A percentile compares a stretch with the other conserved stretches of the same genome.
Evolutionary conservation across 2,888 invertebrate genomes (phyloP).

Genomic region (Eupeodes luniger): DNA sequence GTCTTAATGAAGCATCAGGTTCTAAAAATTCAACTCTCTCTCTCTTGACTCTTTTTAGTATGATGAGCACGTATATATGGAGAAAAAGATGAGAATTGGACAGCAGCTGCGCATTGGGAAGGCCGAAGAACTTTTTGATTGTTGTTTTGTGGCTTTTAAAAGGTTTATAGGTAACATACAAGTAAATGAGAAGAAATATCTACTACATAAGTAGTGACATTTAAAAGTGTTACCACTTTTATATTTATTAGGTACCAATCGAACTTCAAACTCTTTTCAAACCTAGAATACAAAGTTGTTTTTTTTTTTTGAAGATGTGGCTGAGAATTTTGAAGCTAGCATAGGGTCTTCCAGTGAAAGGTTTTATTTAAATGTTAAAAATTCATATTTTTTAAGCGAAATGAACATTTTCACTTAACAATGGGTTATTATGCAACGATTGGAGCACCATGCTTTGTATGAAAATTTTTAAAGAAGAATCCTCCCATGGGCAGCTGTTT

Average conservation of each 20-base stretch:
- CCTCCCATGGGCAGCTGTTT: no score
- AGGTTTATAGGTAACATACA: neutral
- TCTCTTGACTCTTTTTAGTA: conserved; percentile 32
- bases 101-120: conserved; percentile 69
- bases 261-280: neutral
- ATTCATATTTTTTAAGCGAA: no score
- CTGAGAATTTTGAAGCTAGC: no score
- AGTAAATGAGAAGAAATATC: neutral
- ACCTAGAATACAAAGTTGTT: no score
- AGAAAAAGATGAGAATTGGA: conserved; percentile 41
- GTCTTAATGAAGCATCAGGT: conserved; percentile 32
- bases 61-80: conserved; percentile 2
- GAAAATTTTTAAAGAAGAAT: no score
- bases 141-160: conserved; percentile 22
- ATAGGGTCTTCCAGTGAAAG: no score
- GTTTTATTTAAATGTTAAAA: no score
- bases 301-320: no score
- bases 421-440: no score
- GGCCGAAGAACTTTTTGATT: conserved; percentile 28
- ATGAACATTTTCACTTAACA: no score
- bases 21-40: conserved; percentile 23
- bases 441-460: no score
- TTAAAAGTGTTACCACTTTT: conserved; percentile 33
- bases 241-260: neutral
- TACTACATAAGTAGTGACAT: conserved; percentile 2